A percentile compares a stretch with the other conserved stretches of the same genome.
Evolutionary conservation across 2,113 vertebrate genomes (phyloP).

Genomic region (Calidris pygmaea): DNA sequence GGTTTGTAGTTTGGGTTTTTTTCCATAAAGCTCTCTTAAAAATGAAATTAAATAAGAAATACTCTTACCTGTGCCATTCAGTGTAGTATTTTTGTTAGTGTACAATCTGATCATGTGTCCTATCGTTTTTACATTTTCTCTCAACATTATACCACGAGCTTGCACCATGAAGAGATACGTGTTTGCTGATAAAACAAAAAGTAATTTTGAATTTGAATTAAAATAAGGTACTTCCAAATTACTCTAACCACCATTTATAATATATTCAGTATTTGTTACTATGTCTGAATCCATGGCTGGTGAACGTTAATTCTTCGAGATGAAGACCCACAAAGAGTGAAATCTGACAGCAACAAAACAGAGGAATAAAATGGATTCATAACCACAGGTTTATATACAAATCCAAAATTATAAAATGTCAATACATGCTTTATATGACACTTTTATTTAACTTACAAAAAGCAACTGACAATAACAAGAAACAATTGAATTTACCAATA

Average conservation of each 20-base stretch:
- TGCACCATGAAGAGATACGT: constrained; percentile 98
- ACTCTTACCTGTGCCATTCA: constrained; percentile 92
- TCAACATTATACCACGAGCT: constrained; percentile 95
- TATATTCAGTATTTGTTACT: not conserved
- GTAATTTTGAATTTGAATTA: not conserved
- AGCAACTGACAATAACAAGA: not conserved
- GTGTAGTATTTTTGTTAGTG: constrained; percentile 92
- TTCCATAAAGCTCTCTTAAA: not conserved
- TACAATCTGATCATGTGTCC: constrained; percentile 94
- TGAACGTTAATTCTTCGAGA: not conserved
- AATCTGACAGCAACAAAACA: not conserved
- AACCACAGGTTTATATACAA: not conserved
- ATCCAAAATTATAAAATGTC: not conserved
- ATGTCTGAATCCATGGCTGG: not conserved
- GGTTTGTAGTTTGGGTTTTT: too few species aligned
- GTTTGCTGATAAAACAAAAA: constrained; percentile 82
- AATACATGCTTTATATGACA: not conserved
- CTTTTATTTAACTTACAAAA: not conserved
- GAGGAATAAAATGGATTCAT: not conserved
- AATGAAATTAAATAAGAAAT: not conserved
- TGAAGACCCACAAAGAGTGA: not conserved
- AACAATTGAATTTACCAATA: not conserved
- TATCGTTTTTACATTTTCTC: constrained; percentile 94
- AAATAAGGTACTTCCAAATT: constrained; percentile 4
- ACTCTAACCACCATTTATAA: not conserved